Conservation (phyloP, 2,797 vertebrate genomes). For the Pyrocephalus nanus region DNA sequence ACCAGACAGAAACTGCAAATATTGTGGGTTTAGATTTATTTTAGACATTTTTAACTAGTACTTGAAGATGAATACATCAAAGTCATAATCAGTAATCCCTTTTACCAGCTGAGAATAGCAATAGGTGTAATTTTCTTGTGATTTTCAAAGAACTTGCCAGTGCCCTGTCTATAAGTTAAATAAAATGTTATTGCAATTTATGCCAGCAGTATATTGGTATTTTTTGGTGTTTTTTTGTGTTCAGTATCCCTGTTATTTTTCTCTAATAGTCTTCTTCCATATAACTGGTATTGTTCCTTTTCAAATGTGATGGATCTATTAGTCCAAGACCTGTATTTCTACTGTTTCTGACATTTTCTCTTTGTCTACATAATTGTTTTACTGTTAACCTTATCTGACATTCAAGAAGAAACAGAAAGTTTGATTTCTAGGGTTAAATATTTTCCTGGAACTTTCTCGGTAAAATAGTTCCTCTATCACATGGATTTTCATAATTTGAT, state of each 20-base stretch:
- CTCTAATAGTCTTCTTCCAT: constrained; percentile 14
- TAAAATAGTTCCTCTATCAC: not conserved
- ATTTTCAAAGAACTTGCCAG: not conserved
- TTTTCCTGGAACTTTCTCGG: not conserved
- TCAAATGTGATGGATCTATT: not conserved
- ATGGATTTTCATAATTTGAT: not conserved
- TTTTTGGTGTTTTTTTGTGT: not conserved
- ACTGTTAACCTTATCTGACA: not conserved
- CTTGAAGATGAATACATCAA: not conserved
- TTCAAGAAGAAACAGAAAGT: not conserved
- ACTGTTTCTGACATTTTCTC: not conserved
- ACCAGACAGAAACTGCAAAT: not conserved
- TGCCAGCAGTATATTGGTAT: not conserved
- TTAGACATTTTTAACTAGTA: not conserved
- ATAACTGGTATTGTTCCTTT: constrained; percentile 21
- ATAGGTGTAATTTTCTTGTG: not conserved
- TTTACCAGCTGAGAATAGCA: not conserved
- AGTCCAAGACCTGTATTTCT: not conserved
- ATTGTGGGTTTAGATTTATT: not conserved
- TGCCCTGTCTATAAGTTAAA: constrained; percentile 5
- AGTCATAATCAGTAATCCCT: not conserved
- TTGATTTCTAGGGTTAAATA: not conserved
- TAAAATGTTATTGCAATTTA: constrained; percentile 38
- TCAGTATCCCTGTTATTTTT: not conserved
- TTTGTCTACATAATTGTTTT: not conserved